Conservation (phyloP, 2,113 vertebrate genomes). For the Dendrocopos noguchii region DNA sequence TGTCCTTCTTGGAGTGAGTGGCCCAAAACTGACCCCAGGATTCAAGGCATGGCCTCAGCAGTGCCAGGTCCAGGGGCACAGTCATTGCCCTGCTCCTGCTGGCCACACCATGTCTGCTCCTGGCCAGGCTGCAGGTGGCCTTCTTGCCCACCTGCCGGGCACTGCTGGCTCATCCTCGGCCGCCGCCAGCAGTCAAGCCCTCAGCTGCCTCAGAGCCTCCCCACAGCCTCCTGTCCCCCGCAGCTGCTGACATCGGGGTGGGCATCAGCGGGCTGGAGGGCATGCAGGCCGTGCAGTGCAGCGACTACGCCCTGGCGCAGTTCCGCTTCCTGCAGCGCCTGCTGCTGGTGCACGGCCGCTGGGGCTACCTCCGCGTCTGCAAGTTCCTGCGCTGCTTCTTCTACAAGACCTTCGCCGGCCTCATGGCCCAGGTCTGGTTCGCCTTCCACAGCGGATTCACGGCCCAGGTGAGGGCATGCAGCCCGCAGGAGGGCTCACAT, state of each 20-base stretch:
- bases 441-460: conserved; percentile 88
- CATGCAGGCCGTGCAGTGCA: conserved; percentile 88
- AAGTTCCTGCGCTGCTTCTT: conserved; percentile 90
- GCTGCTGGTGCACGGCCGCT: conserved; percentile 90
- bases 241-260: conserved; percentile 90
- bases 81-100: no score
- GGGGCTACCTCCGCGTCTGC: conserved; percentile 88
- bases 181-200: neutral
- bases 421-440: conserved; percentile 90
- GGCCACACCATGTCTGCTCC: no score
- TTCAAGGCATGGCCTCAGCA: no score
- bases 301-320: conserved; percentile 88
- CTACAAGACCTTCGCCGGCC: conserved; percentile 89
- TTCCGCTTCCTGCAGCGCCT: conserved; percentile 87
- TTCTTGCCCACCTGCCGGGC: no score
- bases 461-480: conserved; percentile 71
- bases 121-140: no score
- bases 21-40: no score
- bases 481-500: fast-evolving
- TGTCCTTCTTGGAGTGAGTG: no score
- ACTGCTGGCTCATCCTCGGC: no score
- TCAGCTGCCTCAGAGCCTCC: neutral
- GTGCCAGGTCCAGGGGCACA: no score
- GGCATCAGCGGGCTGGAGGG: conserved; percentile 90
- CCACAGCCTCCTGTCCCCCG: neutral